A percentile compares a stretch with the other conserved stretches of the same genome.
These are phyloP conservation scores for Meloidogyne floridensis DNA, from an alignment of 1,140 invertebrate species.

Conservation along the genomic window DNA sequence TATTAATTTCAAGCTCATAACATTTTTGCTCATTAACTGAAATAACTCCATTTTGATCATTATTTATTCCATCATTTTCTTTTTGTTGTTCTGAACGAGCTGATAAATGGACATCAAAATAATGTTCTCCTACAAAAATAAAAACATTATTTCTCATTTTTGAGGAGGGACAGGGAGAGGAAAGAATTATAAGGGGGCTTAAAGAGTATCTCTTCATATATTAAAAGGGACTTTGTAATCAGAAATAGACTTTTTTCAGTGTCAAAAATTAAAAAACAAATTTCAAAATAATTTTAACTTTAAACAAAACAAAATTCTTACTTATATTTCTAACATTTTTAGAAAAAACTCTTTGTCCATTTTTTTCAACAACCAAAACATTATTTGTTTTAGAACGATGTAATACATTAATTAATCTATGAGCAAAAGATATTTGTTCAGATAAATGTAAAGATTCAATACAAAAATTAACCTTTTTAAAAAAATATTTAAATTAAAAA, in stretches of 20 bases:
- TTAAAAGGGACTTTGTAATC: too few species aligned
- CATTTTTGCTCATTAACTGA: conserved; percentile 21
- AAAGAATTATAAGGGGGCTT: too few species aligned
- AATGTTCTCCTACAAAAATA: not conserved
- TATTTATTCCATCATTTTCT: not conserved
- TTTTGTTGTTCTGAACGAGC: not conserved
- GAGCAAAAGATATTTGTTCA: conserved; percentile 45
- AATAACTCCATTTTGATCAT: conserved; percentile 7
- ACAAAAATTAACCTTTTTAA: conserved; percentile 51
- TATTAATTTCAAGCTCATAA: conserved; percentile 49
- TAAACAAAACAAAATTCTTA: conserved; percentile 13
- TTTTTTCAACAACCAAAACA: conserved; percentile 49
- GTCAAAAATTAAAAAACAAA: too few species aligned
- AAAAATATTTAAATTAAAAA: conserved; percentile 17
- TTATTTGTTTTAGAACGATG: conserved; percentile 48
- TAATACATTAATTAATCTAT: conserved; percentile 43
- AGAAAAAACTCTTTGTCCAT: conserved; percentile 43
- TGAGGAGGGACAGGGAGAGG: not conserved
- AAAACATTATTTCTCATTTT: not conserved
- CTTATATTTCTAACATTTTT: conserved; percentile 39
- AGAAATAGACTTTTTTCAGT: too few species aligned
- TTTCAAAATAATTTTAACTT: not conserved
- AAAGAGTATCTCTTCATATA: too few species aligned
- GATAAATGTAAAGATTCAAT: conserved; percentile 56
- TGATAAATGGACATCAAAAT: conserved; percentile 8